These are phyloP conservation scores for Porites evermanni DNA, from an alignment of 92 coral and sea anemone genomes.

Conservation along the genomic window DNA sequence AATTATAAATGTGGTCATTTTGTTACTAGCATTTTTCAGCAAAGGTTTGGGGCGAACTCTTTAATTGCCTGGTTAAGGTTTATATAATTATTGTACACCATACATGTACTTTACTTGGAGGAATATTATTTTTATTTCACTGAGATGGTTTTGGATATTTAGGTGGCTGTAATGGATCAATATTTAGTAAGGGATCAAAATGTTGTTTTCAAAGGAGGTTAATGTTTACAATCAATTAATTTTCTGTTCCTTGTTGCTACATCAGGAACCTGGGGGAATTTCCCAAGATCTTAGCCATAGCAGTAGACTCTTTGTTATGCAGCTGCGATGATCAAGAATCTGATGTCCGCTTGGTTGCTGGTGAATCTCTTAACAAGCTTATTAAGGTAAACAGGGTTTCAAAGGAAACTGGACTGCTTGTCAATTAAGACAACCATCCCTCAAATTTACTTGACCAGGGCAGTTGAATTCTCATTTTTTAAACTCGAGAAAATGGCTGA, in stretches of 20 bases:
- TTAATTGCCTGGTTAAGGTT: neutral
- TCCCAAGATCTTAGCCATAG: conserved; percentile 93
- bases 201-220: neutral
- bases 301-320: conserved; percentile 83
- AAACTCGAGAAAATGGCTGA: too few species aligned
- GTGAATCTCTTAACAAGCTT: conserved; percentile 89
- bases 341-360: conserved; percentile 96
- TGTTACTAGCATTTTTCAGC: neutral
- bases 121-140: too few species aligned
- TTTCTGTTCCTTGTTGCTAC: neutral
- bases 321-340: conserved; percentile 93
- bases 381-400: conserved; percentile 69
- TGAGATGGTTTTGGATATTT: too few species aligned
- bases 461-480: too few species aligned
- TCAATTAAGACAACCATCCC: too few species aligned
- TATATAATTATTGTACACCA: neutral
- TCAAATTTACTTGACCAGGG: too few species aligned
- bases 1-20: neutral
- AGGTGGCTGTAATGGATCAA: too few species aligned
- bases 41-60: neutral
- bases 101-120: too few species aligned
- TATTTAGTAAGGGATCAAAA: too few species aligned
- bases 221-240: neutral
- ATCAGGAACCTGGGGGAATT: conserved; percentile 88
- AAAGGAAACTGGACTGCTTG: too few species aligned